Evolutionary conservation across 2,888 invertebrate species (phyloP).

Genomic region (Drosophila anomelani): DNA sequence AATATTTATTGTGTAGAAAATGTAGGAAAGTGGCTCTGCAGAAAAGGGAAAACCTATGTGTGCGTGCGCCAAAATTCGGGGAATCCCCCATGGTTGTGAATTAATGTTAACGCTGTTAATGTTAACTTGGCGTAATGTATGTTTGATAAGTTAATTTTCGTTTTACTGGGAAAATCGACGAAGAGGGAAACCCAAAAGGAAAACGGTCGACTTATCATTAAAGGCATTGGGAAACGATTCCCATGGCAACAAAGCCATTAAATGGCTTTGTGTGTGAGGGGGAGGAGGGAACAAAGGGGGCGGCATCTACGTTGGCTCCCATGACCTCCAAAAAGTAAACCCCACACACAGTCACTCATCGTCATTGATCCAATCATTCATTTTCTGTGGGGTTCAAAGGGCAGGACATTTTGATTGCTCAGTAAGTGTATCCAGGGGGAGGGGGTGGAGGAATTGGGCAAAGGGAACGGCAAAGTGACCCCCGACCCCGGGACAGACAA

Average conservation of each 20-base stretch:
- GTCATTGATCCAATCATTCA: slow-evolving; percentile 68
- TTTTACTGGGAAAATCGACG: slow-evolving; percentile 36
- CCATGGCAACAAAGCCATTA: slow-evolving; percentile 70
- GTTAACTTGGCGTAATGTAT: slow-evolving; percentile 75
- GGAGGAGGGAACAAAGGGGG: background rate
- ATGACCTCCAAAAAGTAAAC: slow-evolving; percentile 18
- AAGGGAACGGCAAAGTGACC: background rate
- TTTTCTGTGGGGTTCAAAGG: slow-evolving; percentile 38
- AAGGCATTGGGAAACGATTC: slow-evolving; percentile 49
- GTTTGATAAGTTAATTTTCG: slow-evolving; percentile 78
- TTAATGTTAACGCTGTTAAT: slow-evolving; percentile 73
- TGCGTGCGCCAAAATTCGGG: background rate
- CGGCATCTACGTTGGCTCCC: slow-evolving; percentile 19
- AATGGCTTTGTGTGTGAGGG: slow-evolving; percentile 42
- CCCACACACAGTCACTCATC: slow-evolving; percentile 34
- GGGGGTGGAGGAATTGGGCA: background rate
- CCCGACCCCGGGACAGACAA: slow-evolving; percentile 10
- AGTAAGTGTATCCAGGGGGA: slow-evolving; percentile 25
- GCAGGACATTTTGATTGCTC: slow-evolving; percentile 54
- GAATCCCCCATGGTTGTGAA: slow-evolving; percentile 43
- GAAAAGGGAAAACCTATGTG: background rate
- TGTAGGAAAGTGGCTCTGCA: background rate
- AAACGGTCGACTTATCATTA: slow-evolving; percentile 40
- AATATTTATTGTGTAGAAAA: background rate
- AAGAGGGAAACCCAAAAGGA: background rate